Evolutionary conservation across 2,797 vertebrate species (phyloP).

Genomic region (Cossypha polioptera): DNA sequence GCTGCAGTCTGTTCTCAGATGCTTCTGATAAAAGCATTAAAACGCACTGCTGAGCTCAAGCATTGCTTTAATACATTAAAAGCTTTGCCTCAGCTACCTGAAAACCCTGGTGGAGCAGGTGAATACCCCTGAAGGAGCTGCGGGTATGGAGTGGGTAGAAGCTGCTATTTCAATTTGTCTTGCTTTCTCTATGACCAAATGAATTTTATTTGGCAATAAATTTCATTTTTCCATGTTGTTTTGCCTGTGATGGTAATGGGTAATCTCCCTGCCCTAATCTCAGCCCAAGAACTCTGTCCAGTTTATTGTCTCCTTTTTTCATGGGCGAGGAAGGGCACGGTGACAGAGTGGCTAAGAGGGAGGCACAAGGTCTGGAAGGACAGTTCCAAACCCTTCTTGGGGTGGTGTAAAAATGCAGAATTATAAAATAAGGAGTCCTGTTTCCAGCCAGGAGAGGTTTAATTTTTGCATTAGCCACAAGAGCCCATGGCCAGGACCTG

Average conservation of each 20-base stretch:
- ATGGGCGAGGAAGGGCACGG: not conserved
- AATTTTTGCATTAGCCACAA: not conserved
- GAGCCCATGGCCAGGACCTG: too few relatives aligned
- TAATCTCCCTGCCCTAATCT: not conserved
- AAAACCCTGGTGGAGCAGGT: not conserved
- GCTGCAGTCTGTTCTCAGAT: not conserved
- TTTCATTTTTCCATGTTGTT: not conserved
- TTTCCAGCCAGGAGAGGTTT: not conserved
- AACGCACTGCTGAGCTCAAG: not conserved
- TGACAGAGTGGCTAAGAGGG: not conserved
- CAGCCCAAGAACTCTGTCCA: not conserved
- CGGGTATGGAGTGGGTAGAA: fast-evolving
- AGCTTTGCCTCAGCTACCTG: not conserved
- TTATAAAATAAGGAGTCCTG: not conserved
- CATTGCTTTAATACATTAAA: not conserved
- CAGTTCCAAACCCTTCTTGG: not conserved
- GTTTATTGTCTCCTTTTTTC: not conserved
- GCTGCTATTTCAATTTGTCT: not conserved
- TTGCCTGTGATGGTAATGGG: not conserved
- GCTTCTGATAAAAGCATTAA: not conserved
- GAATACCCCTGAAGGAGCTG: not conserved
- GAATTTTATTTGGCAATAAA: not conserved
- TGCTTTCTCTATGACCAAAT: not conserved
- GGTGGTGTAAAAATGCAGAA: not conserved
- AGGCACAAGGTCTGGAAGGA: not conserved